Evolutionary conservation across 2,888 invertebrate species (phyloP).

Genomic region (Oscheius sp.): DNA sequence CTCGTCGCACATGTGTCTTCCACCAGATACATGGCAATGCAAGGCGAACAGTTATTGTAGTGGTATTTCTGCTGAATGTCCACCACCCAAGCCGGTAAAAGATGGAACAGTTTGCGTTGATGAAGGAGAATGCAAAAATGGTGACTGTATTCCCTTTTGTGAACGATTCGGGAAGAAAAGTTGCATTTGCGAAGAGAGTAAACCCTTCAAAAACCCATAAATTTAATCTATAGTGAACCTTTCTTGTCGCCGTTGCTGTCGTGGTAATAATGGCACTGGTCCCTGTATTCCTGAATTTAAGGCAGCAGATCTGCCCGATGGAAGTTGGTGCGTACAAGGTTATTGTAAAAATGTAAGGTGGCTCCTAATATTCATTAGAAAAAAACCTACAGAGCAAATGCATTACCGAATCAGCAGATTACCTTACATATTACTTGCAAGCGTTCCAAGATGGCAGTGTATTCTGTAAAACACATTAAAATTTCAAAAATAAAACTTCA

Average conservation of each 20-base stretch:
- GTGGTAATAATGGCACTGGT: conserved; percentile 71
- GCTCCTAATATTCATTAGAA: not conserved
- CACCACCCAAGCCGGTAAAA: conserved; percentile 85
- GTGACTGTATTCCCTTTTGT: conserved; percentile 93
- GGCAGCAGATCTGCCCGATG: conserved; percentile 82
- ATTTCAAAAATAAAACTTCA: not conserved
- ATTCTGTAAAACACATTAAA: conserved; percentile 28
- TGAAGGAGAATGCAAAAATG: conserved; percentile 84
- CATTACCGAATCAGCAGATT: conserved; percentile 38
- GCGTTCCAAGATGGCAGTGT: conserved; percentile 26
- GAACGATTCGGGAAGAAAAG: conserved; percentile 84
- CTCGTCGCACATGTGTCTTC: conserved; percentile 79
- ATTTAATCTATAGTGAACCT: conserved; percentile 81
- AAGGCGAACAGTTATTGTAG: conserved; percentile 84
- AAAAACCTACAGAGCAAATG: conserved; percentile 36
- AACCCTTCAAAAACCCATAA: not conserved
- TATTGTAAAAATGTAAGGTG: conserved; percentile 77
- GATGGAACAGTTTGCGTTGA: conserved; percentile 89
- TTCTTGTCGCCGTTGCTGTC: conserved; percentile 91
- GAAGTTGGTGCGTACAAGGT: conserved; percentile 94
- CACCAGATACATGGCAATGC: conserved; percentile 89
- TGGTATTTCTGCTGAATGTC: conserved; percentile 83
- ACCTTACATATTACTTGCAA: conserved; percentile 36
- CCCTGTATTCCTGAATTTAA: conserved; percentile 32
- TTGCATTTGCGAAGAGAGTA: conserved; percentile 88